Base-by-base conservation (phyloP, 2,888 invertebrate genomes). In the Athalia circularis region DNA sequence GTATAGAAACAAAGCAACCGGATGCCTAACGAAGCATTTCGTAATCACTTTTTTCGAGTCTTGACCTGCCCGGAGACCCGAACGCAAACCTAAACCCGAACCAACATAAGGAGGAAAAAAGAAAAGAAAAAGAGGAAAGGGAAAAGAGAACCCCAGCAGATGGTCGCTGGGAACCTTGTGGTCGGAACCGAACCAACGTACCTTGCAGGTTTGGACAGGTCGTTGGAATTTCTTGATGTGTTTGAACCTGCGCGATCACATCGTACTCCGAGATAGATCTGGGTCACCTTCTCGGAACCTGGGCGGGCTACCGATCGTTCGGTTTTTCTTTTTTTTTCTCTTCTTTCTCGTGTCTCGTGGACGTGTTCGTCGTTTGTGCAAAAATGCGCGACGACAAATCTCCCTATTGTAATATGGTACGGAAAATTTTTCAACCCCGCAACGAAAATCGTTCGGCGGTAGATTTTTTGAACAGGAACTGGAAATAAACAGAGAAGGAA, bases 91-190 rank as follows among this genome's bases (percentile, higher is more conserved):
- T 59, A 59, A 72, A 72, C 59, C 29, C 29, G 29, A 29, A 59
- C 13, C 72, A 59, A 45, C 43, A n/a, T 6, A 54, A 54, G 11
- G 7, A 54, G 54, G 29, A 29, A 29, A 29, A 29, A 57, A 8
- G 45, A 45, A 59, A 59, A 59, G n/a, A n/a, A n/a, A n/a, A n/a
- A n/a, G n/a, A 59, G 45, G 52, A 47, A 43, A 57, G n/a, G 45
- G 57, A 59, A 59, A 59, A 59, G 45, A 45, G 59, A 43, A 47
- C 3, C 70, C 70, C 70, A 59, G 74, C 74, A 74, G 74, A 74
- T 75, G 75, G 75, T 75, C 75, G 62, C 75, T 75, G 75, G 75
- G 75, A 75, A 75, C 62, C 43, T 62, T 75, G 75, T 43, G 75
- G 75, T 75, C 62, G 59, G 9, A 57, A 13, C 9, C 65, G 48